Conservation (phyloP, 2,888 invertebrate genomes). For the Phrixothrix hirtus region DNA sequence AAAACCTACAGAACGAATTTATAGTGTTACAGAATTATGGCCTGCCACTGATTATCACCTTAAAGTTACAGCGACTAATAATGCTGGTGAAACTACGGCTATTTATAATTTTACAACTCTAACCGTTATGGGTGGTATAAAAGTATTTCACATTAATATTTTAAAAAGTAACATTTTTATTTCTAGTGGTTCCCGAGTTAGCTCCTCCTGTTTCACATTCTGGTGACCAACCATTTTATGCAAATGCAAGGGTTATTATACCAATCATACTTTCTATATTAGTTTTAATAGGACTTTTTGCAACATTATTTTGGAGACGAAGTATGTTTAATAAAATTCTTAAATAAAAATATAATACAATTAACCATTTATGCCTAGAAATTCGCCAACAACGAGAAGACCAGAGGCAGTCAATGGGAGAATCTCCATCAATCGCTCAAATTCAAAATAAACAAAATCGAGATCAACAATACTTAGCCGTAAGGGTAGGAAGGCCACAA, state of each 20-base stretch:
- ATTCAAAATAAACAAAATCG: constrained; percentile 80
- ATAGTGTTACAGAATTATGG: constrained; percentile 75
- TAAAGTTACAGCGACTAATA: constrained; percentile 80
- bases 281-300: constrained; percentile 67
- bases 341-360: constrained; percentile 3
- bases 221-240: constrained; percentile 66
- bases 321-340: too few relatives aligned
- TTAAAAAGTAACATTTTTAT: constrained; percentile 17
- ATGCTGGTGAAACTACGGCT: constrained; percentile 82
- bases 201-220: constrained; percentile 70
- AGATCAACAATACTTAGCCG: constrained; percentile 76
- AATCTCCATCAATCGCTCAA: constrained; percentile 77
- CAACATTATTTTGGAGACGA: constrained; percentile 71
- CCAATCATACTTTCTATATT: constrained; percentile 71
- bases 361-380: constrained; percentile 43
- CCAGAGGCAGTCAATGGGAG: constrained; percentile 61
- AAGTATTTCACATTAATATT: too few relatives aligned
- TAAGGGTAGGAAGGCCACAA: constrained; percentile 56
- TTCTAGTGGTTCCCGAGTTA: constrained; percentile 65
- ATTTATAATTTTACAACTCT: constrained; percentile 85
- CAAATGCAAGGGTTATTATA: constrained; percentile 64
- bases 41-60: constrained; percentile 77
- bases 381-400: constrained; percentile 54
- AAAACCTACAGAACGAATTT: constrained; percentile 78
- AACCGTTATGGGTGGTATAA: constrained; percentile 73